A percentile compares a stretch with the other conserved stretches of the same genome.
phyloP scores from a whole-genome alignment of 2,888 invertebrate genomes.

The Amblyjoppa fuscipennis region DNA sequence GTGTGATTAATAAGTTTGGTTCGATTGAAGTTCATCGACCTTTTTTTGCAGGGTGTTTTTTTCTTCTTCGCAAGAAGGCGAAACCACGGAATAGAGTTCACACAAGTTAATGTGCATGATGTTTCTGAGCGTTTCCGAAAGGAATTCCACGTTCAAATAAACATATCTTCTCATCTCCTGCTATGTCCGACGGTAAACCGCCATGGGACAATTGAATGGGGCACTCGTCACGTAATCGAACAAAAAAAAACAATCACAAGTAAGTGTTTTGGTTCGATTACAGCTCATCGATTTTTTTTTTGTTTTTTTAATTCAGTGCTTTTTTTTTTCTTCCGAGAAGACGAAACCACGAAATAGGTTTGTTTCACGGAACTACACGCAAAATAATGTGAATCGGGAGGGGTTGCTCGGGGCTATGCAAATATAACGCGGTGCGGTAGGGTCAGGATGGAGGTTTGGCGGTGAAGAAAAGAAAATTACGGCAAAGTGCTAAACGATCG shows the following conservation, averaged over 20 bases:
- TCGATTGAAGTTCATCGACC: constrained; percentile 81
- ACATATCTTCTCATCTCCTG: no score
- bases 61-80: constrained; percentile 57
- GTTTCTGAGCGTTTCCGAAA: no score
- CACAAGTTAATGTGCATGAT: no score
- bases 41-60: constrained; percentile 75
- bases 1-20: constrained; percentile 77
- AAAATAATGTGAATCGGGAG: constrained; percentile 47
- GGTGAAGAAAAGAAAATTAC: constrained; percentile 81
- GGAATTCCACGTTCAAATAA: no score
- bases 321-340: constrained; percentile 73
- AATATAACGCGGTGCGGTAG: constrained; percentile 75
- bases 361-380: constrained; percentile 26
- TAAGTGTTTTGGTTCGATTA: constrained; percentile 83
- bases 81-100: constrained; percentile 1
- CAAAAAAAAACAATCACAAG: constrained; percentile 76
- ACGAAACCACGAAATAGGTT: constrained; percentile 41
- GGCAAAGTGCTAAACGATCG: constrained; percentile 85
- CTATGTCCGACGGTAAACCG: no score
- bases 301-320: constrained; percentile 68
- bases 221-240: constrained; percentile 49
- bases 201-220: no score
- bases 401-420: constrained; percentile 80
- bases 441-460: constrained; percentile 73
- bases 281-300: constrained; percentile 79